Conservation (phyloP, 2,113 vertebrate species). For the Platysteira castanea region DNA sequence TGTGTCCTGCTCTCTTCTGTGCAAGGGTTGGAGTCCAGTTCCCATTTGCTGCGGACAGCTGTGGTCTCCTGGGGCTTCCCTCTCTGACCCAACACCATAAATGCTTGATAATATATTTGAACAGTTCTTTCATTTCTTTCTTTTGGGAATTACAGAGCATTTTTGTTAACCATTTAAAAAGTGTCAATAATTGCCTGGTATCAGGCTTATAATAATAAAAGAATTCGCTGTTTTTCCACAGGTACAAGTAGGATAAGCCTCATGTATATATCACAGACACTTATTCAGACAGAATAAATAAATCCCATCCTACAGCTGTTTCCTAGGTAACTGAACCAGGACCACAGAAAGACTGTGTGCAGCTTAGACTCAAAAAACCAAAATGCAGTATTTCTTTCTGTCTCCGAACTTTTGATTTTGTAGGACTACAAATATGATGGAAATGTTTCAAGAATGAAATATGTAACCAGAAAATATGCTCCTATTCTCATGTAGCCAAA, state of each 20-base stretch:
- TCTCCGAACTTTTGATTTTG: background rate
- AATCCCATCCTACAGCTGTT: constrained; percentile 53
- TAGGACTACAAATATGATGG: background rate
- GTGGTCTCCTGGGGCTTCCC: background rate
- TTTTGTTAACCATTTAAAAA: background rate
- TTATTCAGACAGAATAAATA: constrained; percentile 52
- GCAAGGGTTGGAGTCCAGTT: background rate
- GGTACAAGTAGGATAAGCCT: background rate
- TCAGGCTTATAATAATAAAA: background rate
- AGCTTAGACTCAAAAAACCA: background rate
- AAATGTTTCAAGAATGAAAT: background rate
- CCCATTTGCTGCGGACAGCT: background rate
- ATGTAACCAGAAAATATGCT: background rate
- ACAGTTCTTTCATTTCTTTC: background rate
- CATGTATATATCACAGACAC: constrained; percentile 2
- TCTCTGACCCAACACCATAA: background rate
- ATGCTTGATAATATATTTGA: background rate
- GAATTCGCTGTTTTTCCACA: background rate
- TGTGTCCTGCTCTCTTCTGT: background rate
- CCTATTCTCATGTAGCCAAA: background rate
- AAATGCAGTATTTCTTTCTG: background rate
- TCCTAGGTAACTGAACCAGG: constrained; percentile 56
- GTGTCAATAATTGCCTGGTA: background rate
- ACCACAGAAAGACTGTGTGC: background rate
- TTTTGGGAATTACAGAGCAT: background rate